Evolutionary conservation across 2,888 invertebrate genomes (phyloP).

Genomic region (Heliconius hortense): DNA sequence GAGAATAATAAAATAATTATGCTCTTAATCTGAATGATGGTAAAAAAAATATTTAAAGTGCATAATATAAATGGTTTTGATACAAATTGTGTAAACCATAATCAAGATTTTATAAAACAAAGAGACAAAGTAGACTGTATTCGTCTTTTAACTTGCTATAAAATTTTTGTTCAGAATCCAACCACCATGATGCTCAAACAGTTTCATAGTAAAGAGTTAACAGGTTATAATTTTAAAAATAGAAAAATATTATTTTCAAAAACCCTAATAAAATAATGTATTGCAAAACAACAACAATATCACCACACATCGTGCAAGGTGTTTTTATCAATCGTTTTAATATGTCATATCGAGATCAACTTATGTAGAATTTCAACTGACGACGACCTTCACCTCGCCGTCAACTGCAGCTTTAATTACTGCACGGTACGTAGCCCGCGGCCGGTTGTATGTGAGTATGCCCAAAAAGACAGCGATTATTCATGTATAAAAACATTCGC

Average conservation of each 20-base stretch:
- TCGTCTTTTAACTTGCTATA: not conserved
- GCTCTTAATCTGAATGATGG: no score
- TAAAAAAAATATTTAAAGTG: not conserved
- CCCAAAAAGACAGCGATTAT: slow-evolving; percentile 48
- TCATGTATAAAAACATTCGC: slow-evolving; percentile 64
- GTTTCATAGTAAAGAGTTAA: not conserved
- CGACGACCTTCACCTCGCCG: slow-evolving; percentile 58
- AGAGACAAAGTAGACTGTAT: not conserved
- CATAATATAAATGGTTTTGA: not conserved
- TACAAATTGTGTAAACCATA: not conserved
- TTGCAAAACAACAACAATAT: not conserved
- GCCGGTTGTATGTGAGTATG: slow-evolving; percentile 47
- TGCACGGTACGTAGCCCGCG: slow-evolving; percentile 45
- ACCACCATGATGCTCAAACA: not conserved
- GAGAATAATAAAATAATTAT: no score
- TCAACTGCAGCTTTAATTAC: slow-evolving; percentile 50
- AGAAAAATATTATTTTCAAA: not conserved
- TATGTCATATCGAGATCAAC: slow-evolving; percentile 25
- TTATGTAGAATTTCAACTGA: slow-evolving; percentile 22
- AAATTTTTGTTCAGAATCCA: not conserved
- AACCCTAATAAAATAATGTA: not conserved
- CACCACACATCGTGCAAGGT: slow-evolving; percentile 16
- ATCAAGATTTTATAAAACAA: not conserved
- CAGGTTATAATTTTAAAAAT: no score
- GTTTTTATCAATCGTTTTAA: slow-evolving; percentile 15